Percentiles rank a stretch among this genome's conserved stretches.
phyloP scores from a whole-genome alignment of 1,140 invertebrate genomes.

The Mactra quadrangularis region DNA sequence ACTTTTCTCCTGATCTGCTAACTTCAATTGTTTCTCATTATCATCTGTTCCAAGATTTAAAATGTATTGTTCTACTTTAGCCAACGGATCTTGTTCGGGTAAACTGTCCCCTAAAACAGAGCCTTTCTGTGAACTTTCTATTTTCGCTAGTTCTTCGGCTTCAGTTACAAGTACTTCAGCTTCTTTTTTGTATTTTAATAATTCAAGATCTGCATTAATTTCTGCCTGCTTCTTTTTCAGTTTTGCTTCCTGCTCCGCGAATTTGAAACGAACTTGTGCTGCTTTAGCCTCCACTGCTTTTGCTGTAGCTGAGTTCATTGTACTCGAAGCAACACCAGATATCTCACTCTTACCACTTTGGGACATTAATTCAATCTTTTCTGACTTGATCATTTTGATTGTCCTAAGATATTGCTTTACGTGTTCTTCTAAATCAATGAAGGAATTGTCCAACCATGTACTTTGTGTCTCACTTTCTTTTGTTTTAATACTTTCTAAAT shows the following conservation, averaged over 20 bases:
- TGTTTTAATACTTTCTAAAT: constrained; percentile 12
- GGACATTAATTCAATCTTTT: constrained; percentile 24
- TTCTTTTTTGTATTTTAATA: constrained; percentile 34
- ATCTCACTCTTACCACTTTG: not conserved
- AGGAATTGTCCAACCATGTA: constrained; percentile 20
- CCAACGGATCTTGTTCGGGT: not conserved
- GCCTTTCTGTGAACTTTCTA: constrained; percentile 2
- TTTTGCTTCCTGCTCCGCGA: constrained; percentile 28
- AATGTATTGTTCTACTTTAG: constrained; percentile 5
- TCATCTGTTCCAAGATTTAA: not conserved
- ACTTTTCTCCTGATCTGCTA: not conserved
- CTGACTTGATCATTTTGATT: constrained; percentile 3
- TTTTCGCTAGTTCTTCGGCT: constrained; percentile 20
- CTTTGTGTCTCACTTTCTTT: constrained; percentile 17
- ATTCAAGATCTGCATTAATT: constrained; percentile 14
- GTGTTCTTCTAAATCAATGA: not conserved
- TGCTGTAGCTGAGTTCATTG: not conserved
- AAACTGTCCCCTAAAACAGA: not conserved
- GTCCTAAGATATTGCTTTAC: constrained; percentile 4
- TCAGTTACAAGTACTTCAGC: constrained; percentile 12
- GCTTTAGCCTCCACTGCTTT: constrained; percentile 24
- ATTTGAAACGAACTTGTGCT: not conserved
- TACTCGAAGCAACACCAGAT: not conserved
- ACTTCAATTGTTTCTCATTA: not conserved
- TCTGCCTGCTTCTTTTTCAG: constrained; percentile 30